These are phyloP conservation scores for Serilophus lunatus DNA, from an alignment of 2,113 vertebrate species.

Conservation along the genomic window DNA sequence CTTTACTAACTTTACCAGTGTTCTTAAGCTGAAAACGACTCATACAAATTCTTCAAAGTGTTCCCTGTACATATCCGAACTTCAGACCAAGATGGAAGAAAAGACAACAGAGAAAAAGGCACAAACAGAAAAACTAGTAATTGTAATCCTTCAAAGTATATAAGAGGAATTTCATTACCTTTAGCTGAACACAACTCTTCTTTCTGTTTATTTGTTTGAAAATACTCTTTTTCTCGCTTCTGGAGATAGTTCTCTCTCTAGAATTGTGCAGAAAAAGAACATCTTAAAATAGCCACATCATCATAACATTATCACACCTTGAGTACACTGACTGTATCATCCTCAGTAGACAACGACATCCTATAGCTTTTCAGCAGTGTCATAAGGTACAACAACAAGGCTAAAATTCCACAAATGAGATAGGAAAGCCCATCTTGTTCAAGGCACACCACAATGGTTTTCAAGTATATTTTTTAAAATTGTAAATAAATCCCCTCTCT, in stretches of 20 bases:
- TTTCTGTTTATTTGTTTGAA: background rate
- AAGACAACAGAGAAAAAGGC: background rate
- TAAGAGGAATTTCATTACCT: background rate
- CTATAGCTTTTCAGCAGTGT: background rate
- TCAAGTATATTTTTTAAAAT: background rate
- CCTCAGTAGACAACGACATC: background rate
- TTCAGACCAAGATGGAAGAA: background rate
- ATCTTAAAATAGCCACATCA: background rate
- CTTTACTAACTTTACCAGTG: background rate
- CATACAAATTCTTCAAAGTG: background rate
- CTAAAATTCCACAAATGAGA: background rate
- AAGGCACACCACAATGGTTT: background rate
- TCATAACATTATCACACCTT: background rate
- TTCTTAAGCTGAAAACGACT: background rate
- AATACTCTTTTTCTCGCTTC: background rate
- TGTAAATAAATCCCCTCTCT: background rate
- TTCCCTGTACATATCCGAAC: fast-evolving
- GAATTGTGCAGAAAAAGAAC: background rate
- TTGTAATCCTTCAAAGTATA: background rate
- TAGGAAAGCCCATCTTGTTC: background rate
- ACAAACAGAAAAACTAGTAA: background rate
- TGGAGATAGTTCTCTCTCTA: background rate
- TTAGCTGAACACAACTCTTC: background rate
- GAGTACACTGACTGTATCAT: background rate
- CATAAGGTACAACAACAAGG: background rate